These are phyloP conservation scores for Scaeva pyrastri DNA, from an alignment of 2,888 invertebrate genomes.

Conservation along the genomic window DNA sequence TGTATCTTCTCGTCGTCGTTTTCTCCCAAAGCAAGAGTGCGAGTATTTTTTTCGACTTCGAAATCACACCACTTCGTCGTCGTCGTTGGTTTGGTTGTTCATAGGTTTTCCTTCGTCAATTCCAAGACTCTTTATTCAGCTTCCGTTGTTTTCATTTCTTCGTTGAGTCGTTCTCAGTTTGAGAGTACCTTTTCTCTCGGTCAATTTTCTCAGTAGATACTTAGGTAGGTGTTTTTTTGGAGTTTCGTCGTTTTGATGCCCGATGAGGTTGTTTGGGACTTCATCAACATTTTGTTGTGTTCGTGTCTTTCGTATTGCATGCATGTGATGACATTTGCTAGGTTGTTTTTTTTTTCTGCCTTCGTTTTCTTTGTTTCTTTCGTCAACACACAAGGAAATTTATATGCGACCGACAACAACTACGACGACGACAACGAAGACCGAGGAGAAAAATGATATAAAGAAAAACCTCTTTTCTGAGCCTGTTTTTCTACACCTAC, in stretches of 20 bases:
- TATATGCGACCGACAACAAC: neutral
- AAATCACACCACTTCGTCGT: constrained; percentile 20
- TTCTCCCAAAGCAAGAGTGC: constrained; percentile 2
- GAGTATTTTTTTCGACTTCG: constrained; percentile 58
- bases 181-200: neutral
- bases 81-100: too few relatives aligned
- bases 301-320: constrained; percentile 57
- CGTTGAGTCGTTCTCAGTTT: neutral
- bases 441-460: constrained; percentile 23
- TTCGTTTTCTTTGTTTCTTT: constrained; percentile 49
- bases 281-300: constrained; percentile 54
- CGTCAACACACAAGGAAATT: constrained; percentile 59
- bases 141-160: neutral
- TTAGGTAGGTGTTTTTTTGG: neutral
- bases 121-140: constrained; percentile 66
- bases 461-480: constrained; percentile 64
- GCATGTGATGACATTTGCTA: constrained; percentile 63
- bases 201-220: neutral
- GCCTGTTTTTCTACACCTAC: constrained; percentile 53
- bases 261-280: constrained; percentile 11
- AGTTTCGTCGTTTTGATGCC: neutral
- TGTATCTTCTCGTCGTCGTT: constrained; percentile 1
- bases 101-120: neutral
- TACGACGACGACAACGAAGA: too few relatives aligned
- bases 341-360: constrained; percentile 28